phyloP scores from a whole-genome alignment of 92 coral and sea anemone species.

The Plumapathes pennacea region DNA sequence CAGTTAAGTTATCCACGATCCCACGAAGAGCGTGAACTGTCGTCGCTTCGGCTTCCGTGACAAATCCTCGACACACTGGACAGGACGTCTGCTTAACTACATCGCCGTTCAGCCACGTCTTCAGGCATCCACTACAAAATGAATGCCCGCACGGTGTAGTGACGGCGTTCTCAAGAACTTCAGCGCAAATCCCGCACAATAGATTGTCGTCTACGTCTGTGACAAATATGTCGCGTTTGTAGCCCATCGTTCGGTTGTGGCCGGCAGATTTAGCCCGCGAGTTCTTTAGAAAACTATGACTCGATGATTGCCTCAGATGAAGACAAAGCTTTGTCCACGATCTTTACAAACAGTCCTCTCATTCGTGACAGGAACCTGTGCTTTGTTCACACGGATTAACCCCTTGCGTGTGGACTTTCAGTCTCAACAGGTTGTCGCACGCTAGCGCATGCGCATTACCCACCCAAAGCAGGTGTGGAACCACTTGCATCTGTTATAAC shows the following conservation, averaged over 20 bases:
- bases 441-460: too few species aligned
- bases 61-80: constrained; percentile 76
- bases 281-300: too few species aligned
- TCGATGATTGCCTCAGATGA: too few species aligned
- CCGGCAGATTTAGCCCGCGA: too few species aligned
- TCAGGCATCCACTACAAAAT: constrained; percentile 81
- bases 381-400: too few species aligned
- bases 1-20: constrained; percentile 68
- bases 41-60: constrained; percentile 38
- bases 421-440: too few species aligned
- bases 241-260: constrained; percentile 85
- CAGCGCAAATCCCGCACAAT: constrained; percentile 92
- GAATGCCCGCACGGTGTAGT: constrained; percentile 92
- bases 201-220: constrained; percentile 76
- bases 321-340: too few species aligned
- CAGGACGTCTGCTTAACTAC: constrained; percentile 48
- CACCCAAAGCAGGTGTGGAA: too few species aligned
- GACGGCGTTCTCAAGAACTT: constrained; percentile 79
- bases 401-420: too few species aligned
- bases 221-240: constrained; percentile 62
- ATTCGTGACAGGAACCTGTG: too few species aligned
- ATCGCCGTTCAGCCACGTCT: constrained; percentile 67
- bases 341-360: too few species aligned
- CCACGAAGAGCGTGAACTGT: constrained; percentile 86
- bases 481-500: too few species aligned